Base-by-base conservation (phyloP, 92 coral and sea anemone species). In the Paragorgia papillata region DNA sequence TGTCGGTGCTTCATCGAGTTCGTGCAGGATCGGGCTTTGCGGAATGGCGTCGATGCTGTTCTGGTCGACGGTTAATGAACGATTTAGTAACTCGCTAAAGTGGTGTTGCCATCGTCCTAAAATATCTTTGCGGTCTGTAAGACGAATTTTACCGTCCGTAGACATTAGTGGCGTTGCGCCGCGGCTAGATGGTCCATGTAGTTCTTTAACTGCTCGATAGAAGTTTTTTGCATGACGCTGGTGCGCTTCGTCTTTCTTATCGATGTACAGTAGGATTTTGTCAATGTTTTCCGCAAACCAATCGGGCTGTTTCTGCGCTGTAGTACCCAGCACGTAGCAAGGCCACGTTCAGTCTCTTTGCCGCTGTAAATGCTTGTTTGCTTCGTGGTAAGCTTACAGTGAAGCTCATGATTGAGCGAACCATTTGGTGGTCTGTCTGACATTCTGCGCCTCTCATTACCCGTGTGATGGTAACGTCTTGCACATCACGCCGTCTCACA, bases 381-480 rank as follows among this genome's bases (percentile, higher is more conserved):
- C 73, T 24, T 58, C 87, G 48, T 37, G 1, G 49, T 7, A 84
- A 84, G 29, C 7, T 49, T 62, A 82, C 54, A 43, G 2, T 73
- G 18, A 82, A 30, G 8, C 48, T 69, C 10, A 61, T 3, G 29
- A 69, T 83, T 14, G 68, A 60, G 65, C 70, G 9, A 7, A 77
- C 9, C 59, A 77, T 46, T 17, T 79, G 25, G 84, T 77, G 79
- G 43, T 54, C 79, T 0, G 83, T 83, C 57, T 68, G 66, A 46
- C 90, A 83, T 35, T 82, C 86, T 0, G 85, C 85, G 28, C 73
- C 82, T 17, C 73, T 18, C 48, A 43, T 62, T 25, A 31, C 63
- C 62, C 30, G 56, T 10, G 78, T 83, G 17, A 74, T 64, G 9
- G 34, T 58, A 8, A 82, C 68, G 41, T 75, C 74, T 58, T 49